Evolutionary conservation across 2,888 invertebrate species (phyloP).

Genomic region (Idaea aversata): DNA sequence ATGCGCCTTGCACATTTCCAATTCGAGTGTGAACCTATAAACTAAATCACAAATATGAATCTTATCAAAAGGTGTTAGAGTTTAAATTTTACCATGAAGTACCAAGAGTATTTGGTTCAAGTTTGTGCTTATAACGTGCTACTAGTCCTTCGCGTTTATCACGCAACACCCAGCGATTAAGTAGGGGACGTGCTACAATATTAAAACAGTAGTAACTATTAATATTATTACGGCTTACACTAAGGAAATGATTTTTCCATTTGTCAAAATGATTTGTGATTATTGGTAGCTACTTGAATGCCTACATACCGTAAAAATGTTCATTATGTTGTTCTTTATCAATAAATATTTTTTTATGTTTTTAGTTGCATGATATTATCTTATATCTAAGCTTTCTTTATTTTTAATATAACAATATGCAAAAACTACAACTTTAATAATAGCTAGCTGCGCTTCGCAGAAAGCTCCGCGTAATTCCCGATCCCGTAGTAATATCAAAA

Average conservation of each 20-base stretch:
- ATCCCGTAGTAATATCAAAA: too few relatives aligned
- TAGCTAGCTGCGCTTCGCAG: too few relatives aligned
- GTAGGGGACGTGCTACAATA: conserved; percentile 66
- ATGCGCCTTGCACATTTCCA: conserved; percentile 75
- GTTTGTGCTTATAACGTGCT: conserved; percentile 62
- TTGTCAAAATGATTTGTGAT: conserved; percentile 34
- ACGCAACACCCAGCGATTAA: conserved; percentile 74
- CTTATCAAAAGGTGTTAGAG: conserved; percentile 34
- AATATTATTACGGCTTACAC: conserved; percentile 46
- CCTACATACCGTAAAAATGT: not conserved
- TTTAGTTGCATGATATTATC: not conserved
- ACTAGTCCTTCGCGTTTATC: conserved; percentile 75
- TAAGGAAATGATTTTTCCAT: conserved; percentile 41
- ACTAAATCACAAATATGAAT: conserved; percentile 29
- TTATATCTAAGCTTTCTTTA: too few relatives aligned
- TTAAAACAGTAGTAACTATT: conserved; percentile 60
- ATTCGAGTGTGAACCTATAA: conserved; percentile 24
- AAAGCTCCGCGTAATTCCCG: too few relatives aligned
- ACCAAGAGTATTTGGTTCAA: conserved; percentile 31
- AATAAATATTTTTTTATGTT: conserved; percentile 23
- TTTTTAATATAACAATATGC: too few relatives aligned
- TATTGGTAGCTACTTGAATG: conserved; percentile 5
- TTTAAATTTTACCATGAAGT: conserved; percentile 13
- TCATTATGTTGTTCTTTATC: conserved; percentile 24
- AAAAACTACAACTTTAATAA: too few relatives aligned